Conservation (phyloP, 35 echinoderm and acorn worm genomes). For the Apostichopus parvimensis region DNA sequence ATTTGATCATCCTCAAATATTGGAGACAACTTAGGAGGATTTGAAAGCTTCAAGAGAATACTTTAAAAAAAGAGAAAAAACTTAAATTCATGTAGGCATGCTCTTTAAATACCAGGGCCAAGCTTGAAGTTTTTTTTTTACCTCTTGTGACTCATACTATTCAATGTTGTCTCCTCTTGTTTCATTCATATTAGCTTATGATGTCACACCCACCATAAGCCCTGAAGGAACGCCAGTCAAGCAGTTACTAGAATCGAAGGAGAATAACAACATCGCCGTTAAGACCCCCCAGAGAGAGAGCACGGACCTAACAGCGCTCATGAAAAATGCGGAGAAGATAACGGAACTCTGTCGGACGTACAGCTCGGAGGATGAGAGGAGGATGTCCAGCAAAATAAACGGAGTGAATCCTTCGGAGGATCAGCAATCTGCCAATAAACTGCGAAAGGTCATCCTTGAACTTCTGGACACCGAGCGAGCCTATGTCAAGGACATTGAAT, state of each 20-base stretch:
- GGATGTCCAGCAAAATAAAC: background rate
- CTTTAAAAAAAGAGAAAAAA: too few relatives aligned
- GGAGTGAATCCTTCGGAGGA: conserved; percentile 39
- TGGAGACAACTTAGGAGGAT: too few relatives aligned
- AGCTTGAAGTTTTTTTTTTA: too few relatives aligned
- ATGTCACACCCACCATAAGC: background rate
- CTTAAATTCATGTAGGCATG: too few relatives aligned
- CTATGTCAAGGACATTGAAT: conserved; percentile 92
- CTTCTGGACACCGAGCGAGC: conserved; percentile 81
- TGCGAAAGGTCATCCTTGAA: conserved; percentile 88
- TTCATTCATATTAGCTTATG: background rate
- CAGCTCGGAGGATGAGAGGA: conserved; percentile 17
- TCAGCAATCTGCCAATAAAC: conserved; percentile 71
- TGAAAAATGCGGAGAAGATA: conserved; percentile 93
- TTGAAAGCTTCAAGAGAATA: too few relatives aligned
- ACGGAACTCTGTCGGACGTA: conserved; percentile 86
- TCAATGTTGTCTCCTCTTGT: too few relatives aligned
- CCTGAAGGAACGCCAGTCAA: conserved; percentile 40
- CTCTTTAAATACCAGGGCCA: too few relatives aligned
- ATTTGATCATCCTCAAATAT: too few relatives aligned
- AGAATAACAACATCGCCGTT: background rate
- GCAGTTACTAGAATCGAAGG: background rate
- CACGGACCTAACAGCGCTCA: conserved; percentile 73
- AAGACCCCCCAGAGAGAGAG: conserved; percentile 51
- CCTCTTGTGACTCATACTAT: too few relatives aligned